Evolutionary conservation across 2,113 vertebrate genomes (phyloP).

Genomic region (Callorhinus ursinus): DNA sequence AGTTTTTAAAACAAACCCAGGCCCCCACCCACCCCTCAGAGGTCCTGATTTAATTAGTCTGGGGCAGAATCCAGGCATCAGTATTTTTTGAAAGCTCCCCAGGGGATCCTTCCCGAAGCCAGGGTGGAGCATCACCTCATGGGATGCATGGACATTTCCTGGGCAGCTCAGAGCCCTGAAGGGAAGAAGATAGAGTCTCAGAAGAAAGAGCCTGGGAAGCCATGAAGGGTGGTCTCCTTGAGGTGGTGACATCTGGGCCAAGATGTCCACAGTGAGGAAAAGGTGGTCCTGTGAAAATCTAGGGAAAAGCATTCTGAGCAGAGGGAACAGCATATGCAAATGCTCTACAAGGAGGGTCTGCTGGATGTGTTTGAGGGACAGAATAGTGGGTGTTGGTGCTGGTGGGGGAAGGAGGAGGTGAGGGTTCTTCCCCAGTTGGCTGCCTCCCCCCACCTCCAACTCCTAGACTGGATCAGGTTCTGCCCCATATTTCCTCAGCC

Average conservation of each 20-base stretch:
- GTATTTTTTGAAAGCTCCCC: not conserved
- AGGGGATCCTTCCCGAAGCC: not conserved
- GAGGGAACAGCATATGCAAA: not conserved
- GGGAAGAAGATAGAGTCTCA: not conserved
- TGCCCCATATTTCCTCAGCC: no score
- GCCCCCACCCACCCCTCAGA: not conserved
- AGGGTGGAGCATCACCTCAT: not conserved
- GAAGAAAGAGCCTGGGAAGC: not conserved
- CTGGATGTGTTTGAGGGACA: not conserved
- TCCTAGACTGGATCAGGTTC: not conserved
- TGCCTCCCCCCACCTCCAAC: not conserved
- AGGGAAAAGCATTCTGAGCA: not conserved
- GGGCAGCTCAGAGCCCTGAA: not conserved
- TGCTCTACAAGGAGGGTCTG: fast-evolving
- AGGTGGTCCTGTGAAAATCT: not conserved
- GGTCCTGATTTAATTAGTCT: not conserved
- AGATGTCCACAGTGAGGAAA: not conserved
- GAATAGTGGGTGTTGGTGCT: not conserved
- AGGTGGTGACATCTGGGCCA: not conserved
- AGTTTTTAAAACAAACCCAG: not conserved
- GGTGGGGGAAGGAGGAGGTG: no score
- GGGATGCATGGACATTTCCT: not conserved
- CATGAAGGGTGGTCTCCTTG: not conserved
- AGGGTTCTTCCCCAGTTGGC: not conserved
- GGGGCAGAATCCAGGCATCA: not conserved